Base-by-base conservation (phyloP, 2,888 invertebrate genomes). In the Stratiomys singularior region DNA sequence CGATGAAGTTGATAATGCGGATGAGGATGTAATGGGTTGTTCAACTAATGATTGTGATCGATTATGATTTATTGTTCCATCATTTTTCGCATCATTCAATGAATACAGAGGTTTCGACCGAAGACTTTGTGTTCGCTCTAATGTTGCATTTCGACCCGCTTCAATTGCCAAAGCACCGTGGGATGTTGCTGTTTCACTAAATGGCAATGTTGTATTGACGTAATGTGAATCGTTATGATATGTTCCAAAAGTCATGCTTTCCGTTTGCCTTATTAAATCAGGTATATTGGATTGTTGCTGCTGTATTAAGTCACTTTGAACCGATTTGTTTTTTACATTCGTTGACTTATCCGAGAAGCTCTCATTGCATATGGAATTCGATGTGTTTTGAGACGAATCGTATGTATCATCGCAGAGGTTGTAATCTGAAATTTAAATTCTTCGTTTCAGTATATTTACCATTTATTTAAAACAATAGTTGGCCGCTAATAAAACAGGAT, bases 151-250 rank as follows among this genome's bases (percentile, higher is more conserved):
- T 64, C 47, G 1, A 15, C 23, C 25, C 2, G 28, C 13, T 30
- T 27, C 15, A 30, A 11, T 13, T 69, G 18, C 23, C n/a, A 23
- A 21, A 21, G 47, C 27, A 28, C 21, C 21, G n/a, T 66, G 25
- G 18, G n/a, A 9, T 23, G 21, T 7, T 15, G 28, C 15, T 30
- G 27, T 27, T 27, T 28, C 64, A 4, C 23, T 25, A 46, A 69
- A 69, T 69, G 86, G 7, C 85, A 83, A 69, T 23, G 69, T 30
- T 9, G 87, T 84, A 80, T 87, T 87, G 1, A 87, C 86, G 81
- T 86, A 86, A 25, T 84, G 83, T 63, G 84, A 83, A 74, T 86
- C 84, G 67, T 82, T 82, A 60, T 82, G 81, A 79, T 81, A 81
- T 72, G 79, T 79, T 52, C 76, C 76, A 28, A 79, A 78, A 47